These are phyloP conservation scores for honey bee (Apis mellifera) DNA, from an alignment of 1,140 invertebrate species.

Conservation along the genomic window DNA sequence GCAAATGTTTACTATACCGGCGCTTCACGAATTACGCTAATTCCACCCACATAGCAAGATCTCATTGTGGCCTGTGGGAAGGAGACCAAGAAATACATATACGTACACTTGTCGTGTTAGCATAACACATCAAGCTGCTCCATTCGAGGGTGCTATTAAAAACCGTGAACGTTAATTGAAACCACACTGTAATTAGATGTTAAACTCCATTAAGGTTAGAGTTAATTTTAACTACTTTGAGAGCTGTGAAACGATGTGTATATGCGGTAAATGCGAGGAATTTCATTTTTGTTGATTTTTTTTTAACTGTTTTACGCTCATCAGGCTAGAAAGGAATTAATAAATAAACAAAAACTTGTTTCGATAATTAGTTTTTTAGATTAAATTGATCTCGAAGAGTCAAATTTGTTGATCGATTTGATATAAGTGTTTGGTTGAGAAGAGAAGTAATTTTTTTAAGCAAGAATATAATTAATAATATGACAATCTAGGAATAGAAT, in stretches of 20 bases:
- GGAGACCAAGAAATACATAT: constrained; percentile 16
- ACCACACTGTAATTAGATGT: background rate
- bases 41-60: constrained; percentile 51
- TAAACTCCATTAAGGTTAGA: background rate
- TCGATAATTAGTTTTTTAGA: too few relatives aligned
- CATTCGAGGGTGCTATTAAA: background rate
- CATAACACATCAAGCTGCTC: background rate
- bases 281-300: too few relatives aligned
- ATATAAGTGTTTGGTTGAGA: too few relatives aligned
- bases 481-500: too few relatives aligned
- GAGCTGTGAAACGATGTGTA: background rate
- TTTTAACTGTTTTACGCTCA: too few relatives aligned
- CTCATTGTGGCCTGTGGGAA: constrained; percentile 11
- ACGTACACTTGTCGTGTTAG: background rate
- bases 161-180: constrained; percentile 6
- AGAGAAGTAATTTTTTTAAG: too few relatives aligned
- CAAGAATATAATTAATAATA: too few relatives aligned
- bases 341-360: too few relatives aligned
- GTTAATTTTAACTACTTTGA: background rate
- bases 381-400: too few relatives aligned
- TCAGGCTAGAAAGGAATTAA: too few relatives aligned
- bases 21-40: constrained; percentile 69
- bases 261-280: too few relatives aligned
- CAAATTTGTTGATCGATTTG: too few relatives aligned
- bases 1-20: constrained; percentile 69